phyloP scores from a whole-genome alignment of 1,140 invertebrate species.

The Platyscapa corneri region DNA sequence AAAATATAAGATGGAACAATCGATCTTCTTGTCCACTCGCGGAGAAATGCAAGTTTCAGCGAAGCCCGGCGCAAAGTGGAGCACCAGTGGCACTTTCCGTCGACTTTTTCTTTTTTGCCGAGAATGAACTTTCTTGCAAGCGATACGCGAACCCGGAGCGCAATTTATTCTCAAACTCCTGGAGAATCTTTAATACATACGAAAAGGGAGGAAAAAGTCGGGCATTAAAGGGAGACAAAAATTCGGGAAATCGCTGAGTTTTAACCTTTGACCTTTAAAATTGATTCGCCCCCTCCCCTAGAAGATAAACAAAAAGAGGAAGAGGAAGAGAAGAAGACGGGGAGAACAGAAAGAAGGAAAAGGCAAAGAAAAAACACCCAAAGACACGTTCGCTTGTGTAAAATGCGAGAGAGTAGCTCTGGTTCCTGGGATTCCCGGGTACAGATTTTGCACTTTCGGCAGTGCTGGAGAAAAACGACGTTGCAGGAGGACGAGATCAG shows the following conservation, averaged over 20 bases:
- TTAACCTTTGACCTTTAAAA: not conserved
- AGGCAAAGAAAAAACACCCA: not conserved
- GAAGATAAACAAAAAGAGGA: not conserved
- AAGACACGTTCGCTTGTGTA: not conserved
- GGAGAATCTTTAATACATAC: conserved; percentile 4
- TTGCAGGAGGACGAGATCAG: not conserved
- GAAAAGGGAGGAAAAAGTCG: not conserved
- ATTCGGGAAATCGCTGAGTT: conserved; percentile 24
- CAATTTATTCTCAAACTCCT: conserved; percentile 31
- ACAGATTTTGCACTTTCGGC: conserved; percentile 34
- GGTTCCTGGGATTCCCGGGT: not conserved
- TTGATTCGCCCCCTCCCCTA: not conserved
- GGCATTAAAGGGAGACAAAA: conserved; percentile 19
- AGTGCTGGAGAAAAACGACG: not conserved
- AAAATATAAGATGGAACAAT: not conserved
- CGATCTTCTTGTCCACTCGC: not conserved
- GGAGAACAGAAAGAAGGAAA: not conserved
- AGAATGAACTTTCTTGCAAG: conserved; percentile 37
- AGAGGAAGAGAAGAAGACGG: no score
- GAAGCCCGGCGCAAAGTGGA: conserved; percentile 9
- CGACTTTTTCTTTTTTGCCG: not conserved
- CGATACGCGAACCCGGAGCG: not conserved
- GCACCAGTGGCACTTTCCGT: not conserved
- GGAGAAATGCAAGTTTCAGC: conserved; percentile 39
- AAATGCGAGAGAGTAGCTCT: conserved; percentile 15